Conservation (phyloP, 2,888 invertebrate species). For the Teinopalpus imperialis region DNA sequence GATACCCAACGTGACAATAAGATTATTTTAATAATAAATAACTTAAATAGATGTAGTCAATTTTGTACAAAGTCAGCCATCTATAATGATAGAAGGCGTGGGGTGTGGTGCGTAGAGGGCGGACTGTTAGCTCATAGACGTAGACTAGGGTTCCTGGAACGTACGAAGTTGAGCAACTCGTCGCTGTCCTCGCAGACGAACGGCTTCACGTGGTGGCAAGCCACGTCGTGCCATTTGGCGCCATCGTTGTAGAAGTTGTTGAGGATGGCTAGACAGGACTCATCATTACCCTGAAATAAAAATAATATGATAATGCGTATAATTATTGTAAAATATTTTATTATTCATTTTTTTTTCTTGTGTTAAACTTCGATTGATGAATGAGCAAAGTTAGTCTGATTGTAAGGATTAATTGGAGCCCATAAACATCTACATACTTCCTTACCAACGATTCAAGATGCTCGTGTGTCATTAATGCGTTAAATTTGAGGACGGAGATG, state of each 20-base stretch:
- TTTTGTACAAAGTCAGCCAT: conserved; percentile 78
- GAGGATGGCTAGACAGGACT: conserved; percentile 93
- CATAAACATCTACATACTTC: too few species aligned
- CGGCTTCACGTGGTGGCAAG: conserved; percentile 92
- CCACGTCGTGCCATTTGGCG: conserved; percentile 93
- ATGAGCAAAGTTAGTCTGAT: too few species aligned
- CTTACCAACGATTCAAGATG: too few species aligned
- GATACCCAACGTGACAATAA: conserved; percentile 9
- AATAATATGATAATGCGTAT: too few species aligned
- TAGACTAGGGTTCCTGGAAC: conserved; percentile 92
- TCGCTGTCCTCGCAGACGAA: conserved; percentile 96
- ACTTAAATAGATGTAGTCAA: conserved; percentile 68
- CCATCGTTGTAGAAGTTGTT: conserved; percentile 96
- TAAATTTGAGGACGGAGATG: too few species aligned
- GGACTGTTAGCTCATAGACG: conserved; percentile 82
- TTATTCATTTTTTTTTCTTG: too few species aligned
- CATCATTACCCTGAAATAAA: conserved; percentile 92
- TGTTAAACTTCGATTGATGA: too few species aligned
- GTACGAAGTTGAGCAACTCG: conserved; percentile 93
- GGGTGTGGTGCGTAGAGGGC: conserved; percentile 28
- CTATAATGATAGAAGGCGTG: conserved; percentile 52
- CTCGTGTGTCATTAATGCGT: too few species aligned
- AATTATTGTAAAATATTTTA: too few species aligned
- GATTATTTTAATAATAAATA: conserved; percentile 53
- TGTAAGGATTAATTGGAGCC: too few species aligned